Conservation (phyloP, 2,888 invertebrate genomes). For the Drosophila dives region DNA sequence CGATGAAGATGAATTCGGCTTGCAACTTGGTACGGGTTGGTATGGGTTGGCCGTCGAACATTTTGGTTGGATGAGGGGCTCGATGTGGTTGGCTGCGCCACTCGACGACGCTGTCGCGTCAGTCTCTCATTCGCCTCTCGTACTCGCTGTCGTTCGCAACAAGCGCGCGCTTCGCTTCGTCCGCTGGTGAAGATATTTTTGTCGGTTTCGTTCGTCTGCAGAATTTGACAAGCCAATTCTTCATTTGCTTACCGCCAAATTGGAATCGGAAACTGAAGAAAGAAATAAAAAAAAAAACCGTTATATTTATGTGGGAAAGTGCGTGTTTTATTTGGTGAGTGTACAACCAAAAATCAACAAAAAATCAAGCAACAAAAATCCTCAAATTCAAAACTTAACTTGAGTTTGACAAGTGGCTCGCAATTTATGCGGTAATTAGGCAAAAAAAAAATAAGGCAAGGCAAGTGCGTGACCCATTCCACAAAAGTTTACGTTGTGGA, state of each 20-base stretch:
- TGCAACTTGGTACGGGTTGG: slow-evolving; percentile 14
- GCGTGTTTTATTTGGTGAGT: not conserved
- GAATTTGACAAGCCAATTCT: slow-evolving; percentile 24
- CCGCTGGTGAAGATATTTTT: slow-evolving; percentile 33
- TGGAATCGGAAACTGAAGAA: not conserved
- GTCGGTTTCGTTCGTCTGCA: slow-evolving; percentile 40
- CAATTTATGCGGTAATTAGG: slow-evolving; percentile 49
- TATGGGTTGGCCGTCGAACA: slow-evolving; percentile 22
- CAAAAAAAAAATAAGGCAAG: slow-evolving; percentile 17
- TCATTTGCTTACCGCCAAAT: slow-evolving; percentile 19
- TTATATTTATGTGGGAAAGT: slow-evolving; percentile 1
- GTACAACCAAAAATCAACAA: slow-evolving; percentile 1
- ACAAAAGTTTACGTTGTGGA: slow-evolving; percentile 11
- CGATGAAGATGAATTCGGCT: slow-evolving; percentile 8
- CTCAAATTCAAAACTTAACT: slow-evolving; percentile 5
- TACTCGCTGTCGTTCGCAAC: slow-evolving; percentile 45
- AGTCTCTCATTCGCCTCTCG: slow-evolving; percentile 55
- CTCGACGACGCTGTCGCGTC: slow-evolving; percentile 18
- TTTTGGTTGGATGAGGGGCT: slow-evolving; percentile 15
- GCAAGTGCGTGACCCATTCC: slow-evolving; percentile 27
- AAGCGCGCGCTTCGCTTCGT: slow-evolving; percentile 30
- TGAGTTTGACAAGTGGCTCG: slow-evolving; percentile 3
- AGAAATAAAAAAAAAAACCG: not conserved
- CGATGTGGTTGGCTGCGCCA: slow-evolving; percentile 41
- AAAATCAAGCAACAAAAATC: not conserved